Evolutionary conservation across 2,888 invertebrate species (phyloP).

Genomic region (Sipunculus nudus): DNA sequence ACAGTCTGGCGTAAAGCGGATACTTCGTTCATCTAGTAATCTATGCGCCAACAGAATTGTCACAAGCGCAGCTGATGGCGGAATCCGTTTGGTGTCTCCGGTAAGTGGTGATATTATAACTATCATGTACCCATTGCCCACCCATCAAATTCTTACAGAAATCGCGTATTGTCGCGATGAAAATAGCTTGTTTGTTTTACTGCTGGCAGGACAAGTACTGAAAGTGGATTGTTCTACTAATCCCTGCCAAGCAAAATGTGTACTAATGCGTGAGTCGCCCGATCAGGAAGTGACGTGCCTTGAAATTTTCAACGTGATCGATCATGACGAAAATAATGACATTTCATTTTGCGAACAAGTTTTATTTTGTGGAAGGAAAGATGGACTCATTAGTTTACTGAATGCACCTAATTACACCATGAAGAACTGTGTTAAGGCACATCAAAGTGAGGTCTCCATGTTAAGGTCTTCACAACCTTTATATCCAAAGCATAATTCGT

Average conservation of each 20-base stretch:
- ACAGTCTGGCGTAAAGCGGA: slow-evolving; percentile 43
- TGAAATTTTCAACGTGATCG: slow-evolving; percentile 10
- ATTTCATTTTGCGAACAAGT: too few relatives aligned
- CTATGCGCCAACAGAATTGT: background rate
- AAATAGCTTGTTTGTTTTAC: slow-evolving; percentile 44
- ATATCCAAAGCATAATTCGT: too few relatives aligned
- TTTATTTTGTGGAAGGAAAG: too few relatives aligned
- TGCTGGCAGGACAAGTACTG: slow-evolving; percentile 46
- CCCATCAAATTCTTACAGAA: slow-evolving; percentile 44
- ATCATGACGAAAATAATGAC: too few relatives aligned
- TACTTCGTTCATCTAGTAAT: background rate
- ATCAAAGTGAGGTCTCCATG: slow-evolving; percentile 43
- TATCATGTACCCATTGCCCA: slow-evolving; percentile 50
- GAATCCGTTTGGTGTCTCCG: slow-evolving; percentile 52
- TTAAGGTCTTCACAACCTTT: slow-evolving; percentile 35
- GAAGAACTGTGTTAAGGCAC: slow-evolving; percentile 39
- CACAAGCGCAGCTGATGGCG: slow-evolving; percentile 42
- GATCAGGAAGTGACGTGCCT: slow-evolving; percentile 46
- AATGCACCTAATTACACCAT: background rate
- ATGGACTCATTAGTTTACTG: too few relatives aligned
- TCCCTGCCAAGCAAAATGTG: slow-evolving; percentile 46
- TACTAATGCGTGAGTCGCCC: slow-evolving; percentile 36
- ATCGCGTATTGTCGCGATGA: slow-evolving; percentile 48
- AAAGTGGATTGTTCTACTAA: slow-evolving; percentile 47
- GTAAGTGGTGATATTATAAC: slow-evolving; percentile 47